Base-by-base conservation (phyloP, 2,888 invertebrate genomes). In the Branchipolynoe longqiensis region DNA sequence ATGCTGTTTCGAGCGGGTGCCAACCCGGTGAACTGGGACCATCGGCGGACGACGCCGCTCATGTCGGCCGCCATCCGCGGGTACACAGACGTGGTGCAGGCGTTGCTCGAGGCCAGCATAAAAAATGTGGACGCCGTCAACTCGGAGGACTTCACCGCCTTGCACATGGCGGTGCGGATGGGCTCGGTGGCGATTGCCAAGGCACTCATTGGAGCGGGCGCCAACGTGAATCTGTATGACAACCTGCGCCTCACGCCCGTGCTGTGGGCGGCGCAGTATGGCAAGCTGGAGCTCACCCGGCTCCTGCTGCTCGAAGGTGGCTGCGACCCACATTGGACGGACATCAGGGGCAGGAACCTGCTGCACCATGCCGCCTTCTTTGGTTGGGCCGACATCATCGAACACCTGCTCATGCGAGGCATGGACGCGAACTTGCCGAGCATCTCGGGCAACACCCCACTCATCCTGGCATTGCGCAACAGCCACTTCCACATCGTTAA, bases 161-260 rank as follows among this genome's bases (percentile, higher is more conserved):
- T 78, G 31, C 41, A 78, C 41, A 54, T 54, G 41, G 78, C 78
- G 0, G 78, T 78, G 1, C 22, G 78, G 18, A 78, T 78, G 78
- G 28, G 48, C 48, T 78, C 28, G 6, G 1, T 48, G 1, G 31
- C 25, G 6, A 54, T 41, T 12, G 78, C 78, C n/a, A 82, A 88
- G 33, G 84, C 89, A 14, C 87, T 91, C 31, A 87, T 91, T 33
- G 89, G 88, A 87, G 88, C 90, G 86, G 91, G 90, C 2, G 89
- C 89, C 0, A 84, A 88, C 6, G 82, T 90, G 25, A 87, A 91
- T 81, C 85, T 86, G 0, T 82, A 86, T 25, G 90, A 91, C 85
- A 86, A 90, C 56, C 90, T 90, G 88, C 90, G 91, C 8, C 87
- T 87, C 36, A 89, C 88, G 3, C 89, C 91, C 0, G 85, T 91